A percentile compares a stretch with the other conserved stretches of the same genome.
Evolutionary conservation across 2,113 vertebrate species (phyloP).

Genomic region (Nycticorax nycticorax): DNA sequence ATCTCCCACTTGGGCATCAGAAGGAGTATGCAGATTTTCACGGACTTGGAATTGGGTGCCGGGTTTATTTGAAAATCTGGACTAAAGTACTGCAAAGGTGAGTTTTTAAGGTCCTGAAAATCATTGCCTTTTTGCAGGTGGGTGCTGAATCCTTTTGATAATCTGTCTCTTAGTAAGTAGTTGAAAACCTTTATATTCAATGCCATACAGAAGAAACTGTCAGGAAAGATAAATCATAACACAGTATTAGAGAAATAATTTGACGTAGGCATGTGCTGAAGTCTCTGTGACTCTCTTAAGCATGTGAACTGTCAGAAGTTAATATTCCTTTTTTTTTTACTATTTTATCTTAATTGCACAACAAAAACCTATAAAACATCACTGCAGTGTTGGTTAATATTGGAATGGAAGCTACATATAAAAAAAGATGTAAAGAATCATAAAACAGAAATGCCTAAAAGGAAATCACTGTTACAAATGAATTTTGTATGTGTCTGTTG

Average conservation of each 20-base stretch:
- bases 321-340: background rate
- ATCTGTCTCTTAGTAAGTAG: background rate
- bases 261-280: background rate
- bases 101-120: background rate
- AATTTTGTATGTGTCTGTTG: background rate
- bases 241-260: background rate
- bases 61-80: background rate
- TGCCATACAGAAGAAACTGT: background rate
- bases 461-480: background rate
- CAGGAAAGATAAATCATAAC: background rate
- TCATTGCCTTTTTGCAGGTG: background rate
- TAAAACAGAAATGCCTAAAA: background rate
- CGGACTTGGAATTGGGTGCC: fast-evolving
- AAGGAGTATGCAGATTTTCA: background rate
- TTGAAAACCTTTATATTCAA: background rate
- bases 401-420: background rate
- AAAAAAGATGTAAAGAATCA: background rate
- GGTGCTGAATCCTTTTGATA: background rate
- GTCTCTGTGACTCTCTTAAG: background rate
- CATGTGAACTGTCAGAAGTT: background rate
- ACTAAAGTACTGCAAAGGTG: background rate
- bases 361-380: background rate
- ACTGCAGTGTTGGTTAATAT: background rate
- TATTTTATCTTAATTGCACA: background rate
- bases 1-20: background rate